Conservation (phyloP, 2,113 vertebrate genomes). For the Podocnemis expansa region DNA sequence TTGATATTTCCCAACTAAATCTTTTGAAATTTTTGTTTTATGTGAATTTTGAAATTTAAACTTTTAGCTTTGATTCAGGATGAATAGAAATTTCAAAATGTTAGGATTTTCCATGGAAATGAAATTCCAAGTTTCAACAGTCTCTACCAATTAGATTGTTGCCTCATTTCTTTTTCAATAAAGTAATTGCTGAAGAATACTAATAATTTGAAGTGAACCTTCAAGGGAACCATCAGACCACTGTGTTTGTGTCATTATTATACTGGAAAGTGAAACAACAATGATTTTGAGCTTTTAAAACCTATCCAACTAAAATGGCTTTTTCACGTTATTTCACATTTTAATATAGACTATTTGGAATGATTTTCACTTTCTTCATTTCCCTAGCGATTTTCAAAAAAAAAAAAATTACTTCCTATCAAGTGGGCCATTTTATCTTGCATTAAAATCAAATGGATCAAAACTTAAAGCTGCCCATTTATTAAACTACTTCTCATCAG, state of each 20-base stretch:
- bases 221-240: not conserved
- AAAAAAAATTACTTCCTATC: not conserved
- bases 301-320: not conserved
- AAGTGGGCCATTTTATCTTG: slow-evolving; percentile 6
- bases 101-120: not conserved
- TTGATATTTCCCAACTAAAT: not conserved
- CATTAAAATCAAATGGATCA: slow-evolving; percentile 32
- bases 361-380: not conserved
- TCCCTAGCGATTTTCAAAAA: not conserved
- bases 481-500: not conserved
- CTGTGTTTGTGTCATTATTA: not conserved
- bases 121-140: not conserved
- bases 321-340: not conserved
- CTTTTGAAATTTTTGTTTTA: not conserved
- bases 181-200: not conserved
- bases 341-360: not conserved
- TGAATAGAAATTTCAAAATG: not conserved
- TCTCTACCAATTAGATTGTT: not conserved
- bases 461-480: slow-evolving; percentile 5
- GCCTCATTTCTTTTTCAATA: not conserved
- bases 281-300: slow-evolving; percentile 5
- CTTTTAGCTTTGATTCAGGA: not conserved
- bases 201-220: not conserved
- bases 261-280: not conserved
- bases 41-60: not conserved